These are phyloP conservation scores for Hyperoodon ampullatus DNA, from an alignment of 2,113 vertebrate genomes.

Conservation along the genomic window DNA sequence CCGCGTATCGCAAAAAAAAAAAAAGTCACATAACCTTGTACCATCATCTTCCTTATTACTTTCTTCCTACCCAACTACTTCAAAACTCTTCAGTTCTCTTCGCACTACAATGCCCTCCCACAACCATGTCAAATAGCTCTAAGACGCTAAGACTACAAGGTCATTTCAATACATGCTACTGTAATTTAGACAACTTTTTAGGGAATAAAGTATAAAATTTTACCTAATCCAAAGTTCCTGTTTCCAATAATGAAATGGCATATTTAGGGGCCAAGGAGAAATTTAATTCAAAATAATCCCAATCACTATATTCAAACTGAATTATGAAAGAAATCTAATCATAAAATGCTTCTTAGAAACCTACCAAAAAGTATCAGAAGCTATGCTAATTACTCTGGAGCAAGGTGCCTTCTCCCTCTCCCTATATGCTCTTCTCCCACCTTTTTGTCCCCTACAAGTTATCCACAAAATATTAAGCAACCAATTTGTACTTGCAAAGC, in stretches of 20 bases:
- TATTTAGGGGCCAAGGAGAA: not conserved
- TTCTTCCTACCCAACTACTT: slow-evolving; percentile 10
- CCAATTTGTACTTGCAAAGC: too few species aligned
- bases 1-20: not conserved
- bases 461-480: not conserved
- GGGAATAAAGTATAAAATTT: slow-evolving; percentile 1
- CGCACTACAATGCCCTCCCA: not conserved
- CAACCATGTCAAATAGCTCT: slow-evolving; percentile 27
- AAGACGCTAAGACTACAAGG: not conserved
- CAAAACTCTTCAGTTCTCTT: not conserved
- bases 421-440: not conserved
- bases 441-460: not conserved
- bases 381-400: slow-evolving; percentile 39
- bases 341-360: slow-evolving; percentile 37
- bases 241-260: slow-evolving; percentile 4
- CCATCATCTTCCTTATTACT: not conserved
- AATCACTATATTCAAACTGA: slow-evolving; percentile 43
- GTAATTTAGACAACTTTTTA: slow-evolving; percentile 6
- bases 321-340: slow-evolving; percentile 46
- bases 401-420: not conserved
- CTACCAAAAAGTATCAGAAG: slow-evolving; percentile 25
- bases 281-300: slow-evolving; percentile 43
- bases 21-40: not conserved
- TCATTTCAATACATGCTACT: not conserved
- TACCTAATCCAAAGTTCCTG: not conserved